Evolutionary conservation across 2,113 vertebrate species (phyloP), one percentile per base, ranked within the genome.

Genomic region (Tylochromis polylepis): DNA sequence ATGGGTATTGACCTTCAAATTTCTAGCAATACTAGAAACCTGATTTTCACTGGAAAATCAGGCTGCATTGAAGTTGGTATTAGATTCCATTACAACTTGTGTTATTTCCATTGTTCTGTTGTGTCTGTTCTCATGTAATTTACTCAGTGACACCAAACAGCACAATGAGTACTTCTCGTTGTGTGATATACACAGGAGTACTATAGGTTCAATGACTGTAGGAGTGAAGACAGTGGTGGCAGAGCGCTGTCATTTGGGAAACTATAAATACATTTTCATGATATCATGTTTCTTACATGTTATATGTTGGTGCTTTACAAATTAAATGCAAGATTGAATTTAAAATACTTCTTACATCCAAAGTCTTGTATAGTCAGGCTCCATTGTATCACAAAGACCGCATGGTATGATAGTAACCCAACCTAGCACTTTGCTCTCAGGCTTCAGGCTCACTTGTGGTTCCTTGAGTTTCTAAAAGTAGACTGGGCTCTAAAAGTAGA

Each of bases 221-320:
- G 14, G 65, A 3, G 65, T 72, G 3, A 72, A 24, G 14, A 46
- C 38, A 16, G 38, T 70, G 65, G 62, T 15, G 62, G n/a, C 9
- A 22, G 34, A 41, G 14, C 3, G 0, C 0, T 41, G 34, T 67
- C 62, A 9, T 67, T 41, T 41, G 1, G 0, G n/a, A 67, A 67
- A 41, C 34, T 41, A 67, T 67, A 34, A 72, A 72, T 41, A 5
- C 24, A 18, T 11, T 49, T 22, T 18, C 16, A 46, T 53, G 18
- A 53, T 4, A 55, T 18, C 51, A n/a, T 46, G 41, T 18, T 46
- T 46, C 38, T 72, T 27, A 27, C 67, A 1, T 49, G 67, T 18
- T 18, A 49, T 18, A 16, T 75, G 41, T 29, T 46, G 67, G 41
- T 3, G 15, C 22, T 75, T 29, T 75, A 16, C 46, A 49, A 18